Evolutionary conservation across 2,797 vertebrate species (phyloP), one percentile per base, ranked within the genome.

Genomic region (Tauraco hartlaubi): DNA sequence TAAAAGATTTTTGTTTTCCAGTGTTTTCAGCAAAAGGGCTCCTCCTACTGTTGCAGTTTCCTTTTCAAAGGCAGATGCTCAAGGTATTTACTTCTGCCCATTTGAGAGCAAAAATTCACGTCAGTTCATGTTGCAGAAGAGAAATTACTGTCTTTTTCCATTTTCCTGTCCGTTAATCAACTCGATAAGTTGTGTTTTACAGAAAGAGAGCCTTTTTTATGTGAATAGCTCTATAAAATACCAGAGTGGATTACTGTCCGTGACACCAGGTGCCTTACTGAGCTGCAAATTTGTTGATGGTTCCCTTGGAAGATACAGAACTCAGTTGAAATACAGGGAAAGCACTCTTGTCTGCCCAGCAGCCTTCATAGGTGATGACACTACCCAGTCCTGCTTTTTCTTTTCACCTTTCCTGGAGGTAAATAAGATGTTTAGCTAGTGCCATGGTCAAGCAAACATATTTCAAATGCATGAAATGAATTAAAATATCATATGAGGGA

Each of bases 1-100:
- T 51, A 23, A 31, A 81, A 84, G 1, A 22, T 33, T 63, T 89
- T 85, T 79, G 5, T 2, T 76, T 91, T 79, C 48, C 12, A 12
- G 23, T 80, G 26, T 90, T 95, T 84, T 77, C 75, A 91, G 78
- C 44, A 82, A 68, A 73, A 94, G 37, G 71, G 52, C 72, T 78
- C 64, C 90, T 96, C 81, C 68, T 94, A 35, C 58, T 85, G 46
- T 85, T 85, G 39, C 54, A 16, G 11, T 90, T 88, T 80, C 61
- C 46, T 49, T 83, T 76, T 72, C 63, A 75, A 83, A 61, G 25
- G n/a, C 49, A 66, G 58, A 14, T 41, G 17, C 29, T 79, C 6
- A 25, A 86, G n/a, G 13, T 44, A 31, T 9, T 86, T 18, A n/a
- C 25, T 78, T 64, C 63, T 54, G 12, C 61, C 19, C 25, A 25